phyloP scores from a whole-genome alignment of 2,113 vertebrate species.

The Lampris incognitus region DNA sequence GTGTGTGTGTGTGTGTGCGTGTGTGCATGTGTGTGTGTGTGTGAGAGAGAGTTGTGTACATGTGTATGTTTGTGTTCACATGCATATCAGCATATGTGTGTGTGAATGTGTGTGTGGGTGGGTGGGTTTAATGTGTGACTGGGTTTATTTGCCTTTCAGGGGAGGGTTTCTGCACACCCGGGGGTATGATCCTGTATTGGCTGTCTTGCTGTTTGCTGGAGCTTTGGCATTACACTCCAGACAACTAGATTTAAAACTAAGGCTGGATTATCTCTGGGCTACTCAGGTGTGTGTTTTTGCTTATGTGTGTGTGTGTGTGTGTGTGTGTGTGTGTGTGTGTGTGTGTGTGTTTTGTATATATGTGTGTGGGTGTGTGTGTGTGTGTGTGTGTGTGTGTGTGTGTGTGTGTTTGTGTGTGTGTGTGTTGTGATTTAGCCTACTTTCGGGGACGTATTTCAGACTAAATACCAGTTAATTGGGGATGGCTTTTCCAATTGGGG shows the following conservation, averaged over 20 bases:
- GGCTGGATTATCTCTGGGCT: slow-evolving; percentile 97
- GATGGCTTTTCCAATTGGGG: too few relatives aligned
- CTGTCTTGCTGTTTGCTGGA: slow-evolving; percentile 91
- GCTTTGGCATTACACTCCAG: slow-evolving; percentile 93
- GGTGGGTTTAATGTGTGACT: neutral
- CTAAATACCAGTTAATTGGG: too few relatives aligned
- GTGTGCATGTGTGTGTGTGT: slow-evolving; percentile 6
- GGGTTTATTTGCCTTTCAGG: slow-evolving; percentile 72
- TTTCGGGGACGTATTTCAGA: too few relatives aligned
- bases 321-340: slow-evolving; percentile 5
- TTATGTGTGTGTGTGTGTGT: neutral
- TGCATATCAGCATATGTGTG: neutral
- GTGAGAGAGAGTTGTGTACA: neutral
- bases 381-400: slow-evolving; percentile 59
- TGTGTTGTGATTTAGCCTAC: too few relatives aligned
- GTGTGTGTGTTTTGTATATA: neutral
- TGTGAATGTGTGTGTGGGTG: slow-evolving; percentile 16
- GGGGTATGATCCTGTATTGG: slow-evolving; percentile 92
- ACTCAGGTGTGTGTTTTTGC: slow-evolving; percentile 82
- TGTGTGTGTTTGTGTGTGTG: neutral
- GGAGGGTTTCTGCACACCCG: slow-evolving; percentile 85
- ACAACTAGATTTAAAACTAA: slow-evolving; percentile 94
- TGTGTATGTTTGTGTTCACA: slow-evolving; percentile 3
- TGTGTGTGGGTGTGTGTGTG: slow-evolving; percentile 4
- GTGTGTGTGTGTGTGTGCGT: neutral